Conservation (phyloP, 2,888 invertebrate species). For the Periphyllus acericola region DNA sequence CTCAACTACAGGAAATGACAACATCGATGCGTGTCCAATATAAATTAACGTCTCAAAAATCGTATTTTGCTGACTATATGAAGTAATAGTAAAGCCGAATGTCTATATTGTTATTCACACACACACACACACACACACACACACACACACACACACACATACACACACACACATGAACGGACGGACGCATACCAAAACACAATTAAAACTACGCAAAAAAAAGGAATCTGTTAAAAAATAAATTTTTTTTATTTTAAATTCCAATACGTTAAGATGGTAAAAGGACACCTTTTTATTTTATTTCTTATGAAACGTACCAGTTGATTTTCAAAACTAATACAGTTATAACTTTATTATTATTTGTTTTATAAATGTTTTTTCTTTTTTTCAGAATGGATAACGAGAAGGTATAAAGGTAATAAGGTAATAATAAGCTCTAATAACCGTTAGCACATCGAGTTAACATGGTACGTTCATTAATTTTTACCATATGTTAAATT, state of each 20-base stretch:
- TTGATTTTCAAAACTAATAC: not conserved
- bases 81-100: slow-evolving; percentile 6
- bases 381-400: not conserved
- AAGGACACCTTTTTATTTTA: not conserved
- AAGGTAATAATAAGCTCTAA: not conserved
- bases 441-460: not conserved
- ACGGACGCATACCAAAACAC: not conserved
- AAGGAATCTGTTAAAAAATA: not conserved
- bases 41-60: slow-evolving; percentile 46
- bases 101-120: not conserved
- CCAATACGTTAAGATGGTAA: too few species aligned
- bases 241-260: slow-evolving; percentile 4
- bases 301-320: not conserved
- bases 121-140: not conserved
- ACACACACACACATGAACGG: too few species aligned
- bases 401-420: not conserved
- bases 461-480: too few species aligned
- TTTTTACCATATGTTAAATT: not conserved
- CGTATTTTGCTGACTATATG: slow-evolving; percentile 44
- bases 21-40: slow-evolving; percentile 45
- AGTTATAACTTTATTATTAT: not conserved
- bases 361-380: not conserved
- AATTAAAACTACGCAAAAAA: not conserved
- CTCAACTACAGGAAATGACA: slow-evolving; percentile 58
- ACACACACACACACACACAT: too few species aligned